Evolutionary conservation across 2,113 vertebrate species (phyloP), one percentile per base, ranked within the genome.

Genomic region (Nannobrachium achirus): DNA sequence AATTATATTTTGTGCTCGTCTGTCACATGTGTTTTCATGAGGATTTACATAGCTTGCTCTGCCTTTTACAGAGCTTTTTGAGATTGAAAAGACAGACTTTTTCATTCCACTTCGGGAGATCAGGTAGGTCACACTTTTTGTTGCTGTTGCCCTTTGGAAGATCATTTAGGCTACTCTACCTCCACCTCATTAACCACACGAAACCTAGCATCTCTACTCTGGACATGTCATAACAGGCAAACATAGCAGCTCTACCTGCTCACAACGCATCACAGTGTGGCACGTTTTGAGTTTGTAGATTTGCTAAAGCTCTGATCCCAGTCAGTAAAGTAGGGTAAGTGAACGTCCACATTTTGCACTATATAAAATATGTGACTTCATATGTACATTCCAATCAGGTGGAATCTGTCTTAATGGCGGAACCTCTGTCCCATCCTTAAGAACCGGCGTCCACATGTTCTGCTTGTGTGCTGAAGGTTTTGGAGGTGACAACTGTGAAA

Each of bases 371-470:
- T 59, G 39, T 42, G 2, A 10, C 6, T 59, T 18, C 1, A 9
- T 59, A 14, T 38, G 39, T 49, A 49, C 8, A 9, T 25, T 56
- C 9, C 10, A n/a, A n/a, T 9, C 15, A 86, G 84, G 25, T 40
- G 70, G 8, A 1, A 1, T 63, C 45, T 91, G 90, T 63, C 80
- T 83, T 0, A 84, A 92, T 0, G 89, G 90, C 16, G 90, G 89
- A 10, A 66, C 44, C 0, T 84, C 89, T 0, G 11, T 90, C 11
- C 16, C 65, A 0, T 56, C 76, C 1, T 0, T 79, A 63, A 18
- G 10, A 0, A 45, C 55, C 0, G 72, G 73, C 0, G 41, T 75
- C 1, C 86, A 82, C 76, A 48, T 85, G 61, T 78, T 87, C 40
- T 92, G 91, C 48, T 0, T 81, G 60, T 93, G 91, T 52, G 14